Base-by-base conservation (phyloP, 2,888 invertebrate species). In the Tryphoninae sp. region DNA sequence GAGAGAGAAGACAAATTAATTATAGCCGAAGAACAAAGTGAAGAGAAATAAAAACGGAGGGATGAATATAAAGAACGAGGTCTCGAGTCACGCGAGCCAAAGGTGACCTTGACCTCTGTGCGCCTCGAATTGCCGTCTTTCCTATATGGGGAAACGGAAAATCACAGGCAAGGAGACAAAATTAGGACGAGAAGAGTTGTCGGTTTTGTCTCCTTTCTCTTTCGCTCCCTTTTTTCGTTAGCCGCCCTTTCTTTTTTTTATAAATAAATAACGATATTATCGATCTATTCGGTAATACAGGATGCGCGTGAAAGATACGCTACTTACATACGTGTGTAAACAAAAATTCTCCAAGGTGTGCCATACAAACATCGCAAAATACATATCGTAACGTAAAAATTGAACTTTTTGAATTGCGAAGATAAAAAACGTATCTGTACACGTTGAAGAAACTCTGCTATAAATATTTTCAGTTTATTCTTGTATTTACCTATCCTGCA, bases 181-280 rank as follows among this genome's bases (percentile, higher is more conserved):
- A 33, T 33, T 45, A 23, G 42, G 23, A 22, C 19, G 58, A 59
- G 59, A 16, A 59, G 73, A 67, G 26, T 51, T 59, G 40, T 33
- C 2, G 55, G n/a, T 68, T 58, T 13, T 64, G 45, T 40, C 23
- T 1, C 51, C 53, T 40, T 26, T 45, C 53, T 42, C 42, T 40
- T 49, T 51, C 58, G 19, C 33, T 23, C 19, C 19, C 19, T 19
- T 19, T 19, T 19, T 19, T 19, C 19, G 1, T 19, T 19, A 19
- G 19, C 19, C 19, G 19, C 19, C 19, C 19, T 19, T 19, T 19
- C 1, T 75, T n/a, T 73, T 26, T 69, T 23, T 19, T 59, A 59
- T 74, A 53, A 53, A 80, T 72, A 62, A 81, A 69, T 68, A 68
- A 75, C 59, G 61, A 73, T 73, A 55, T 73, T 68, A 73, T 81